Conservation (phyloP, 2,888 invertebrate species). For the Eilema griseolum region DNA sequence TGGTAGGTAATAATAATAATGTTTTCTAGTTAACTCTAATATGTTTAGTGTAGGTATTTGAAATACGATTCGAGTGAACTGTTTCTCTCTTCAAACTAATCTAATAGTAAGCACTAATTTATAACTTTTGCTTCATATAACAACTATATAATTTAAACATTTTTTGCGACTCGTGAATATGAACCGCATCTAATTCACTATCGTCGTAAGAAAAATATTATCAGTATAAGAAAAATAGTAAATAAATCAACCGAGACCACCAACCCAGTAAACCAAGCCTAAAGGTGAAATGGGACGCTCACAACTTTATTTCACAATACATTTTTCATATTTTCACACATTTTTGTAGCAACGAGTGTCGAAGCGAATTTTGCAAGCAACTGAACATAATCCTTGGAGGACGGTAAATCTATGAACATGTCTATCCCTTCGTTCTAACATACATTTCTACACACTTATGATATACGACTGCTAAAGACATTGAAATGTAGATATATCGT, state of each 20-base stretch:
- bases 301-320: constrained; percentile 43
- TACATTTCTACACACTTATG: constrained; percentile 25
- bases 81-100: too few relatives aligned
- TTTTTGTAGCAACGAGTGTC: constrained; percentile 39
- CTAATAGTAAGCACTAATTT: too few relatives aligned
- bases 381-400: constrained; percentile 42
- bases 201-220: neutral
- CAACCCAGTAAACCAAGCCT: constrained; percentile 37
- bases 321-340: constrained; percentile 48
- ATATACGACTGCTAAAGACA: constrained; percentile 27
- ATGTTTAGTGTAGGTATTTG: too few relatives aligned
- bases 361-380: constrained; percentile 44
- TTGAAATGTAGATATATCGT: constrained; percentile 22
- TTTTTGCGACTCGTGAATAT: neutral
- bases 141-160: too few relatives aligned
- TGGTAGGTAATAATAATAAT: too few relatives aligned
- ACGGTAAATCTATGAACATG: constrained; percentile 39
- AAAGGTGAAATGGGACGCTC: constrained; percentile 39
- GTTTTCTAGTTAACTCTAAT: too few relatives aligned
- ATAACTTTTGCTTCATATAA: too few relatives aligned
- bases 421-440: constrained; percentile 22
- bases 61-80: too few relatives aligned
- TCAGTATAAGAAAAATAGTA: neutral
- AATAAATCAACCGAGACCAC: constrained; percentile 30
- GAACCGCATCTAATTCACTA: neutral